phyloP scores from a whole-genome alignment of 2,888 invertebrate species.

The Lasius fuliginosus region DNA sequence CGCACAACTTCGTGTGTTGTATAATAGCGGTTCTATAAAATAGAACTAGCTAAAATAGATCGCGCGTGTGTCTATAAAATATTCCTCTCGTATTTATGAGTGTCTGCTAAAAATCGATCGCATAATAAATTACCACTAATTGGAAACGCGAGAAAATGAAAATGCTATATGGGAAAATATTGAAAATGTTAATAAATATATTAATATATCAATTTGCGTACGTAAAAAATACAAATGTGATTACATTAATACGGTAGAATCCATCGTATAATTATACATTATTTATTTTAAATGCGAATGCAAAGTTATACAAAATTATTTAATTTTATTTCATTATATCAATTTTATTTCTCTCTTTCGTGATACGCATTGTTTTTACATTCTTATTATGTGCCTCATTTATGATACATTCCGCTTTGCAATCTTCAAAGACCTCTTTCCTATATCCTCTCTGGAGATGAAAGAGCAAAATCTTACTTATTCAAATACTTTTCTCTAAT shows the following conservation, averaged over 20 bases:
- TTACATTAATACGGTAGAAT: slow-evolving; percentile 33
- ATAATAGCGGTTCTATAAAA: not conserved
- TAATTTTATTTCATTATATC: slow-evolving; percentile 43
- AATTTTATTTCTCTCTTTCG: slow-evolving; percentile 1
- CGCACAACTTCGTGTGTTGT: not conserved
- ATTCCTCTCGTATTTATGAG: not conserved
- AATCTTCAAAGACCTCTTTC: not conserved
- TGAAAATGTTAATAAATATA: slow-evolving; percentile 31
- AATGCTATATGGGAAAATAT: slow-evolving; percentile 3
- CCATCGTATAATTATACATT: slow-evolving; percentile 24
- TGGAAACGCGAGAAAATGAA: slow-evolving; percentile 12
- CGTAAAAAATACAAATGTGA: slow-evolving; percentile 3
- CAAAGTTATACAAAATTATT: slow-evolving; percentile 24
- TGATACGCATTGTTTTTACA: not conserved
- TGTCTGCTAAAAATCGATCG: not conserved
- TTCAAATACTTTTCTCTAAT: slow-evolving; percentile 30
- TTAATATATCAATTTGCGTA: slow-evolving; percentile 21
- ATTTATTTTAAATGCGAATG: slow-evolving; percentile 20
- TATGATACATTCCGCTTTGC: slow-evolving; percentile 9
- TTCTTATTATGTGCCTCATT: not conserved
- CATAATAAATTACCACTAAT: slow-evolving; percentile 32
- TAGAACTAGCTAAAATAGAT: no score
- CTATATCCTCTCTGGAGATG: not conserved
- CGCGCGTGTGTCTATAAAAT: not conserved
- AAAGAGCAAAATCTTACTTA: slow-evolving; percentile 22